Base-by-base conservation (phyloP, 2,113 vertebrate species). In the Dipodomys merriami region DNA sequence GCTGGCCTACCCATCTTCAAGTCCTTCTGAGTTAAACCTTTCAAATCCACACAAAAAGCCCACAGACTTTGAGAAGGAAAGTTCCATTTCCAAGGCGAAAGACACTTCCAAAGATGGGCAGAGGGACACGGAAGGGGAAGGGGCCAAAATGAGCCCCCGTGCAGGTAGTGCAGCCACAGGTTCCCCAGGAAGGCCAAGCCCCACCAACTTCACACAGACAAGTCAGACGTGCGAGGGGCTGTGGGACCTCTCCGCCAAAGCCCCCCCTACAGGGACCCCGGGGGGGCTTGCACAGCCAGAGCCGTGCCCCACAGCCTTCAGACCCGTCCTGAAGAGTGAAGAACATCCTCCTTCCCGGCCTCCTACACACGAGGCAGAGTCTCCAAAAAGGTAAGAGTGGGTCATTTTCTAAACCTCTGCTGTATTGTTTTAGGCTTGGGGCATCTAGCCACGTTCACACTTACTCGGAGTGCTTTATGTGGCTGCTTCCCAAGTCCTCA, bases 181-280 rank as follows among this genome's bases (percentile, higher is more conserved):
- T 44, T 99, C 99, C 33, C 99, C 99, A 0, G 99, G 99, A 83
- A 98, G 99, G 96, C 99, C 99, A 0, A 99, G 98, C 88, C 98
- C 99, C 60, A 98, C 98, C 67, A 98, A 99, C 93, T 98, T 98
- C 96, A 98, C 98, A 0, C 99, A 99, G 97, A 99, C 96, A 16
- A 98, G 98, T 69, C 94, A 98, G 0, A 86, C 97, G 0, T 98
- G 96, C 0, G 92, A 97, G 30, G 98, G 96, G 18, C 94, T 96
- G 20, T 97, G 95, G 87, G 97, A 97, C 46, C 97, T 96, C 93
- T 97, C 95, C 25, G 97, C 93, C 88, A 97, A 97, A 95, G 98
- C 95, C 0, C 76, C 95, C 1, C 83, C 95, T 1, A 87, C 95
- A 2, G 86, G 96, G 6, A 19, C 81, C 1, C 92, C 88, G 53